These are phyloP conservation scores for Lypha dubia DNA, from an alignment of 2,888 invertebrate species.

Conservation along the genomic window DNA sequence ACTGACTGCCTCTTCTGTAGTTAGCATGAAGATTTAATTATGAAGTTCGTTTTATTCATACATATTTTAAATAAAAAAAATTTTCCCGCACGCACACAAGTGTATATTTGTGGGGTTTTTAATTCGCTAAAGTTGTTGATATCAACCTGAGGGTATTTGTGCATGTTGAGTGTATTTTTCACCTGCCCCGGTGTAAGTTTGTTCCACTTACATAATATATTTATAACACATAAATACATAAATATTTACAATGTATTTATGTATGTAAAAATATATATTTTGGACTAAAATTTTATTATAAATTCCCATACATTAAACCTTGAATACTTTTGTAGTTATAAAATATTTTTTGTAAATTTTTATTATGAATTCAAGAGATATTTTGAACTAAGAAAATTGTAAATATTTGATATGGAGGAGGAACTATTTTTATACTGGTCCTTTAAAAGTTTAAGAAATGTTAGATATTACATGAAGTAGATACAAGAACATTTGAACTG, in stretches of 20 bases:
- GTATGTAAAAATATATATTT: constrained; percentile 7
- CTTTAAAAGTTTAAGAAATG: no score
- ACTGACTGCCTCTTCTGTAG: no score
- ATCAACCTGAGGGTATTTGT: constrained; percentile 12
- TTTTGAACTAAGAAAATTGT: neutral
- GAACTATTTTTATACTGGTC: neutral
- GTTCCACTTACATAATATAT: constrained; percentile 9
- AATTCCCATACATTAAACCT: neutral
- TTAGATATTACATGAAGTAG: no score
- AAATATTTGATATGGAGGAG: neutral
- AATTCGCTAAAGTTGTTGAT: constrained; percentile 14
- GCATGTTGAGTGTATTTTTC: neutral
- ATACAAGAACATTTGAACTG: no score
- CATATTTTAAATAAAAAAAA: constrained; percentile 16
- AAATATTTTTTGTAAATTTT: neutral
- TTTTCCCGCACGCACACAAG: neutral
- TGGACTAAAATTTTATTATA: constrained; percentile 3
- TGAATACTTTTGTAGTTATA: constrained; percentile 3
- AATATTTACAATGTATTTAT: no score
- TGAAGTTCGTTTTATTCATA: neutral
- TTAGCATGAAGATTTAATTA: neutral
- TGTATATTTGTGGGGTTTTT: constrained; percentile 1
- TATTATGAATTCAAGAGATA: neutral
- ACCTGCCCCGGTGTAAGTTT: neutral
- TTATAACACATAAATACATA: no score